Evolutionary conservation across 2,888 invertebrate species (phyloP).

Genomic region (Rhingia rostrata): DNA sequence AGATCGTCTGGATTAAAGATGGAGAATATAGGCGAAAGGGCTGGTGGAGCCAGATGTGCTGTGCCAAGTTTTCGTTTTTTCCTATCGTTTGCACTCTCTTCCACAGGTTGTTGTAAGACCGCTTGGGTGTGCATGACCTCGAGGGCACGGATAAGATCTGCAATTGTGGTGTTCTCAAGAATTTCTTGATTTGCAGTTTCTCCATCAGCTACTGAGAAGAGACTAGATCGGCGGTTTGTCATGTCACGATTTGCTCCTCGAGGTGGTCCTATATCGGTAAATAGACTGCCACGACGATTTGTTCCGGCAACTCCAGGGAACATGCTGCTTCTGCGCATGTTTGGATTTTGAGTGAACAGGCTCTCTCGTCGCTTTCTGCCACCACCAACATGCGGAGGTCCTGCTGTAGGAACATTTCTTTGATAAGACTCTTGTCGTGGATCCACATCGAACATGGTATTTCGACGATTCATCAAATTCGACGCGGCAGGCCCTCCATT

Average conservation of each 20-base stretch:
- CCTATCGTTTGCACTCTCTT: conserved; percentile 27
- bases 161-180: conserved; percentile 91
- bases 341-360: conserved; percentile 80
- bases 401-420: conserved; percentile 67
- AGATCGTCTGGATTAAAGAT: conserved; percentile 82
- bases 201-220: conserved; percentile 81
- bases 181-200: conserved; percentile 82
- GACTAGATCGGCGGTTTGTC: conserved; percentile 78
- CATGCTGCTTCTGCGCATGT: conserved; percentile 79
- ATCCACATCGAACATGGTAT: conserved; percentile 32
- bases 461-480: conserved; percentile 30
- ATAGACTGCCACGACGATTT: conserved; percentile 80
- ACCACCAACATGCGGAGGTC: conserved; percentile 52
- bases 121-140: conserved; percentile 87
- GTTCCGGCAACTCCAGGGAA: conserved; percentile 77
- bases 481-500: conserved; percentile 31
- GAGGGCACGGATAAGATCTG: conserved; percentile 90
- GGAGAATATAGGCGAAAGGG: conserved; percentile 83
- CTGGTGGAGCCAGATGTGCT: conserved; percentile 83
- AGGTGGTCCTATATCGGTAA: conserved; percentile 75
- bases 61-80: conserved; percentile 84
- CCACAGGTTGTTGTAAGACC: conserved; percentile 76
- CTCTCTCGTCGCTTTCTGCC: conserved; percentile 79
- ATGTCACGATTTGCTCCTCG: conserved; percentile 75
- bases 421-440: conserved; percentile 77